Conservation (phyloP, 2,888 invertebrate genomes). For the Cordilura impudica region DNA sequence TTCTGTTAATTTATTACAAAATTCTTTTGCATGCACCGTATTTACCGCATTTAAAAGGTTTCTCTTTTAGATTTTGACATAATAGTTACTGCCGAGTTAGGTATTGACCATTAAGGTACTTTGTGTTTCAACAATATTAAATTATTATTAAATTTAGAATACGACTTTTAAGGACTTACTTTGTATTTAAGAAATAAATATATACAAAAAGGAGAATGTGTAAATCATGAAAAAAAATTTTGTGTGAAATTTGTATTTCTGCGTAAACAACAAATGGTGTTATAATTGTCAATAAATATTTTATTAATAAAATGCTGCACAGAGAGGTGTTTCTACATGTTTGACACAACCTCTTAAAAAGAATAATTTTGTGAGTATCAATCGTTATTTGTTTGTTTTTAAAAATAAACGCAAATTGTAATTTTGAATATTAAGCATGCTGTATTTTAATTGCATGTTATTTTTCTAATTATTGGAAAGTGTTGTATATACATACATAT, state of each 20-base stretch:
- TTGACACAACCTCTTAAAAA: conserved; percentile 13
- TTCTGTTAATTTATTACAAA: neutral
- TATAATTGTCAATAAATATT: neutral
- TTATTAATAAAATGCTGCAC: conserved; percentile 3
- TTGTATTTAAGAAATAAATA: neutral
- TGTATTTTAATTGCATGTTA: neutral
- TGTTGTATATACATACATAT: too few species aligned
- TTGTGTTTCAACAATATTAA: neutral
- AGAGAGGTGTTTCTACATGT: conserved; percentile 17
- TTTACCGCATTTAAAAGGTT: neutral
- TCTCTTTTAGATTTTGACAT: neutral
- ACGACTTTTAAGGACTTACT: neutral
- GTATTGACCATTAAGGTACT: too few species aligned
- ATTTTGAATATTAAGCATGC: neutral
- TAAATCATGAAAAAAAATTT: neutral
- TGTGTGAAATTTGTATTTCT: neutral
- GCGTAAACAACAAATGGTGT: neutral
- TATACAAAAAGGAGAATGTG: neutral
- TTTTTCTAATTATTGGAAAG: neutral
- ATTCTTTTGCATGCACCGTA: neutral
- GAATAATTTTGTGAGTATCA: conserved; percentile 24
- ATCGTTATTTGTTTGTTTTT: neutral
- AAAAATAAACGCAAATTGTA: too few species aligned
- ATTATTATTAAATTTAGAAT: too few species aligned
- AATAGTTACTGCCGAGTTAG: too few species aligned